Evolutionary conservation across 2,888 invertebrate genomes (phyloP), one percentile per base, ranked within the genome.

Genomic region (Thereva unica): DNA sequence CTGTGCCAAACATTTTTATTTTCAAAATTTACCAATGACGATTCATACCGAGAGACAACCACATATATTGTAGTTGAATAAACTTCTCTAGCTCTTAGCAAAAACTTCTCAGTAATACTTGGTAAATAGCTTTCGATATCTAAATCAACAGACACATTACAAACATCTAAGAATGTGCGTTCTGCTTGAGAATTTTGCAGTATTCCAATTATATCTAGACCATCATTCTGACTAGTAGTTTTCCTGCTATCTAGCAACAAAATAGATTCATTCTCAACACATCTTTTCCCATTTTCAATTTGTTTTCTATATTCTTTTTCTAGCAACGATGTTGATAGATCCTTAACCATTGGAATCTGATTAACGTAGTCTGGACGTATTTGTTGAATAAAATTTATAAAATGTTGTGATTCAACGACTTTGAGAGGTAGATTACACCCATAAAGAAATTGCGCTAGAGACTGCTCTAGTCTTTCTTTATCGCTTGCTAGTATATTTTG

Each of bases 41-140:
- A 9, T 4, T 34, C 57, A 57, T 47, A 45, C 34, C 47, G 35
- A 3, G 57, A 57, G 3, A 57, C 44, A 8, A 57, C 57, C n/a
- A 37, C 6, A 44, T 44, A 47, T 4, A 47, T 10, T 5, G 34
- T 45, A 5, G 57, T 37, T 4, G 5, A 8, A 10, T 37, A 57
- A 6, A 3, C 23, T 12, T 47, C 23, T 5, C 6, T 5, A 47
- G 47, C n/a, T 7, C 10, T 12, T 12, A 12, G 2, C 23, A 47
- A 6, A 6, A 23, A 47, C 47, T 47, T 23, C 6, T 47, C 47
- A 47, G 23, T 23, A 12, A 47, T 47, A 12, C 23, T 23, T 47
- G 47, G 23, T 10, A 47, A 47, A 47, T 23, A 7, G 6, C 23
- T 23, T 47, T 10, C 47, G 5, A 23, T 47, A 12, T 47, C 47